These are phyloP conservation scores for Scaptomyza graminum DNA, from an alignment of 1,140 invertebrate genomes.

Conservation along the genomic window DNA sequence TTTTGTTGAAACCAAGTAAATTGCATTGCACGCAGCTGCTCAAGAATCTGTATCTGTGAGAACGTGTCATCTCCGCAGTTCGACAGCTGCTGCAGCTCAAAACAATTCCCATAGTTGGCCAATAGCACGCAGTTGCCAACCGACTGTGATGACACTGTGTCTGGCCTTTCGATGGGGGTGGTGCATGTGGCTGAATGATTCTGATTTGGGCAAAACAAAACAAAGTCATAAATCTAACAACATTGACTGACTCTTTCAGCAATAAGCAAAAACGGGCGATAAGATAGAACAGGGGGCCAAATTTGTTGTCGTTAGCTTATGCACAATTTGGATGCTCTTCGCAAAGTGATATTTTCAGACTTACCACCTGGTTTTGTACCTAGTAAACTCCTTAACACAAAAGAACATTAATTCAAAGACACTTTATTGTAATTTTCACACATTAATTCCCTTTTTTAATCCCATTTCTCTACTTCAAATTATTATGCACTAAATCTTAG, in stretches of 20 bases:
- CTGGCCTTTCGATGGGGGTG: slow-evolving; percentile 41
- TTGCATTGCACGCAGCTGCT: slow-evolving; percentile 5
- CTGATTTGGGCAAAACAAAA: slow-evolving; percentile 9
- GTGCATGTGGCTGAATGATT: background rate
- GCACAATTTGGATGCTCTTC: slow-evolving; percentile 30
- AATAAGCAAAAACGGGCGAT: slow-evolving; percentile 39
- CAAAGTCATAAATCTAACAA: slow-evolving; percentile 43
- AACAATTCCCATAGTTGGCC: slow-evolving; percentile 43
- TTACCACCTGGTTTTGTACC: no score
- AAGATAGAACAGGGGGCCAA: slow-evolving; percentile 33
- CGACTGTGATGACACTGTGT: slow-evolving; percentile 28
- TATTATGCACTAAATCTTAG: background rate
- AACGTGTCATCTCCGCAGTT: slow-evolving; percentile 43
- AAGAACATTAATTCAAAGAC: no score
- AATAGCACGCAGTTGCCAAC: slow-evolving; percentile 50
- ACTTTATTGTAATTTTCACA: no score
- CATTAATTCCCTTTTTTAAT: no score
- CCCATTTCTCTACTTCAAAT: no score
- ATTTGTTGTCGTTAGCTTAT: background rate
- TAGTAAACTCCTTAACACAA: background rate
- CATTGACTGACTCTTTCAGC: slow-evolving; percentile 20
- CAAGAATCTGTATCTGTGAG: slow-evolving; percentile 37
- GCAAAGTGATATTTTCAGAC: background rate
- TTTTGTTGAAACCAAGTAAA: background rate
- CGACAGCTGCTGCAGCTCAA: slow-evolving; percentile 11